Conservation (phyloP, 2,113 vertebrate species). For the Orycteropus afer region DNA sequence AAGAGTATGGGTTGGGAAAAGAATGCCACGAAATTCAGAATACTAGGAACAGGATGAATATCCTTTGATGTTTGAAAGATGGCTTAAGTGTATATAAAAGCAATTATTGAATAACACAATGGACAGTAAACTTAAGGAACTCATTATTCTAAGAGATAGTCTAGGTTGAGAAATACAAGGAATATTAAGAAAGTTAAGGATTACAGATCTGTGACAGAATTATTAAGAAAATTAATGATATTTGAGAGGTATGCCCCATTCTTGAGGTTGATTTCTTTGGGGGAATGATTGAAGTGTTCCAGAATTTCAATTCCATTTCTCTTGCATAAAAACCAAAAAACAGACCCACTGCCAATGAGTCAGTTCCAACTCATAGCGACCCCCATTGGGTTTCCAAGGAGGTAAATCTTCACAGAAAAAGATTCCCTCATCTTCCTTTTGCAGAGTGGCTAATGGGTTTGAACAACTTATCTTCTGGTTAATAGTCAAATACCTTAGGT, state of each 20-base stretch:
- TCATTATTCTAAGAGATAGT: not conserved
- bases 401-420: too few species aligned
- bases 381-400: too few species aligned
- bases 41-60: not conserved
- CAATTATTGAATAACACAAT: not conserved
- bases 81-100: not conserved
- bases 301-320: too few species aligned
- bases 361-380: too few species aligned
- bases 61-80: not conserved
- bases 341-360: too few species aligned
- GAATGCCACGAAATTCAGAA: not conserved
- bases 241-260: not conserved
- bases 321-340: too few species aligned
- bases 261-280: conserved; percentile 14
- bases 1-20: not conserved
- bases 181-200: not conserved
- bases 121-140: not conserved
- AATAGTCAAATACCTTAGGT: too few species aligned
- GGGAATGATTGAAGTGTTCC: not conserved
- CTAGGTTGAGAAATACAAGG: not conserved
- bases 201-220: not conserved
- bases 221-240: conserved; percentile 8
- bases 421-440: too few species aligned
- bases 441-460: too few species aligned
- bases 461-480: too few species aligned